These are phyloP conservation scores for Poecilobothrus nobilitatus DNA, from an alignment of 2,888 invertebrate species.

Conservation along the genomic window DNA sequence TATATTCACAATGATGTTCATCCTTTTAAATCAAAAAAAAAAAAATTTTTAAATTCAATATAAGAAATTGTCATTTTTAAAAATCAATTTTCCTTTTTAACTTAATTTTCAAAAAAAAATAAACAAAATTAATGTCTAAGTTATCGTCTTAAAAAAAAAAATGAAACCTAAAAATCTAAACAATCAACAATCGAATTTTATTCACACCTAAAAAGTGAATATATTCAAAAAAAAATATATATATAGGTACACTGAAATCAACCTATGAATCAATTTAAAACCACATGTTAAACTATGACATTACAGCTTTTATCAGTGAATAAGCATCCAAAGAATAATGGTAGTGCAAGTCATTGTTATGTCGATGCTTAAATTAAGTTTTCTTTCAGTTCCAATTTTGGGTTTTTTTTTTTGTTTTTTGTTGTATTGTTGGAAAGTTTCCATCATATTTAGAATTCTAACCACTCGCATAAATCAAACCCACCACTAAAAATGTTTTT, in stretches of 20 bases:
- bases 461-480: slow-evolving; percentile 6
- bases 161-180: no score
- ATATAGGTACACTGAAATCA: background rate
- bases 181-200: no score
- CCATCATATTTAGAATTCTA: slow-evolving; percentile 6
- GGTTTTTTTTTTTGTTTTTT: background rate
- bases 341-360: background rate
- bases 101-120: no score
- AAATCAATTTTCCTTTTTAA: no score
- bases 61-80: no score
- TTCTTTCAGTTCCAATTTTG: background rate
- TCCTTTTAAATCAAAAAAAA: no score
- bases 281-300: background rate
- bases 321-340: background rate
- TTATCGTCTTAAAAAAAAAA: no score
- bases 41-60: no score
- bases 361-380: slow-evolving; percentile 3
- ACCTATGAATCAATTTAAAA: background rate
- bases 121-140: no score
- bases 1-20: no score
- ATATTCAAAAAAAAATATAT: background rate
- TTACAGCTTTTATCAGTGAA: background rate
- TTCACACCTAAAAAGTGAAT: no score
- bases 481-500: background rate
- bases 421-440: background rate